A percentile compares a stretch with the other conserved stretches of the same genome.
phyloP scores from a whole-genome alignment of 2,113 vertebrate species.

The Hiodon tergisus region DNA sequence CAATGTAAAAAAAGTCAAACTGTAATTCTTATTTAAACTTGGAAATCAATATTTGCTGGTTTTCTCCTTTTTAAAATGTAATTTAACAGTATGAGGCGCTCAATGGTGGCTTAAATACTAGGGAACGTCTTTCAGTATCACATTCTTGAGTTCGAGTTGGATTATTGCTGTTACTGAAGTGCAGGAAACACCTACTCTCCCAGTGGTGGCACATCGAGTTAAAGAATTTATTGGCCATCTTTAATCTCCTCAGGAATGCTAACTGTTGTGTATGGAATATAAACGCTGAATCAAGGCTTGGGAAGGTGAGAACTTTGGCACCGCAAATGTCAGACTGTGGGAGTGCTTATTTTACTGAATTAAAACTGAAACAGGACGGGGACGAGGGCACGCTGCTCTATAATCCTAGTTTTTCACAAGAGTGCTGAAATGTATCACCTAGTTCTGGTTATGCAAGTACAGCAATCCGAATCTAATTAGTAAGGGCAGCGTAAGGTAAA shows the following conservation, averaged over 20 bases:
- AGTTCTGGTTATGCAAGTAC: neutral
- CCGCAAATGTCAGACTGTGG: neutral
- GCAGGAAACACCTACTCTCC: slow-evolving; percentile 62
- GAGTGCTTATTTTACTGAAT: slow-evolving; percentile 11
- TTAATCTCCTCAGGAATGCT: slow-evolving; percentile 54
- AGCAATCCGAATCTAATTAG: neutral
- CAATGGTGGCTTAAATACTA: slow-evolving; percentile 27
- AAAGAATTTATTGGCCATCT: slow-evolving; percentile 62
- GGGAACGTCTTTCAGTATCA: slow-evolving; percentile 39
- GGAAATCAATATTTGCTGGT: slow-evolving; percentile 41
- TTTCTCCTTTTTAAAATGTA: slow-evolving; percentile 26
- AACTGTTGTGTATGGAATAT: slow-evolving; percentile 19
- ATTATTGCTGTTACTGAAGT: slow-evolving; percentile 64
- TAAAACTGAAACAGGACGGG: too few relatives aligned
- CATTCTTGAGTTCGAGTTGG: slow-evolving; percentile 53
- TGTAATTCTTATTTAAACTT: slow-evolving; percentile 32
- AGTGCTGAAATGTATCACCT: neutral
- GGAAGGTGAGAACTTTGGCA: neutral
- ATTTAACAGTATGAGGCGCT: slow-evolving; percentile 30
- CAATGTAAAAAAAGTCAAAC: too few relatives aligned
- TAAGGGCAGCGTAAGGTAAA: neutral
- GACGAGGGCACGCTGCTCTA: neutral
- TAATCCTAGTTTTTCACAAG: neutral
- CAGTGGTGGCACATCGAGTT: slow-evolving; percentile 54
- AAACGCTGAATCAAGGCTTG: neutral